Conservation (phyloP, 2,888 invertebrate species). For the Chymomyza amoena region DNA sequence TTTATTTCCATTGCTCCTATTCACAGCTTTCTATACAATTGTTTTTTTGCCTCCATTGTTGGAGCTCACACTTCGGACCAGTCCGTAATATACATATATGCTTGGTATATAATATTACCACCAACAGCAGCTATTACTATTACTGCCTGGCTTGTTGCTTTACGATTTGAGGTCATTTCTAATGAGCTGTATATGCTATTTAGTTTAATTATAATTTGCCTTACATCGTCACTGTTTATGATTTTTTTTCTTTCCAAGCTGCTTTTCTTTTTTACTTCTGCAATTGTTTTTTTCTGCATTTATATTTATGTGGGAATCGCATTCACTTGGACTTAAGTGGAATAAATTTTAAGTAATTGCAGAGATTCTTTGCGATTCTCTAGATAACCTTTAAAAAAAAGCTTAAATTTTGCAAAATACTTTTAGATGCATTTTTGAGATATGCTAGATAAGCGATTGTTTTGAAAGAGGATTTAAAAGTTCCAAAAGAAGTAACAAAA, state of each 20-base stretch:
- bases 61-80: background rate
- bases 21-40: slow-evolving; percentile 51
- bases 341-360: background rate
- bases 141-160: slow-evolving; percentile 13
- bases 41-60: slow-evolving; percentile 37
- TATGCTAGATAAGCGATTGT: background rate
- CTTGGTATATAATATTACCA: background rate
- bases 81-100: background rate
- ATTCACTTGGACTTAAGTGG: background rate
- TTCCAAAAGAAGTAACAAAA: background rate
- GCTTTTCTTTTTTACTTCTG: slow-evolving; percentile 13
- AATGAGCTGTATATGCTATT: slow-evolving; percentile 51
- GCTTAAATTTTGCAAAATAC: background rate
- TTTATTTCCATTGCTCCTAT: slow-evolving; percentile 30
- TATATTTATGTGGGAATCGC: slow-evolving; percentile 9
- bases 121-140: background rate
- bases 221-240: slow-evolving; percentile 25
- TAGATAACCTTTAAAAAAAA: background rate
- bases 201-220: slow-evolving; percentile 52
- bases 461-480: background rate
- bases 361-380: background rate
- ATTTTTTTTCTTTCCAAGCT: slow-evolving; percentile 14
- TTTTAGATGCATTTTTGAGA: background rate
- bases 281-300: slow-evolving; percentile 2
- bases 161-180: slow-evolving; percentile 55